Conservation (phyloP, 2,888 invertebrate species). For the Norana najaformis region DNA sequence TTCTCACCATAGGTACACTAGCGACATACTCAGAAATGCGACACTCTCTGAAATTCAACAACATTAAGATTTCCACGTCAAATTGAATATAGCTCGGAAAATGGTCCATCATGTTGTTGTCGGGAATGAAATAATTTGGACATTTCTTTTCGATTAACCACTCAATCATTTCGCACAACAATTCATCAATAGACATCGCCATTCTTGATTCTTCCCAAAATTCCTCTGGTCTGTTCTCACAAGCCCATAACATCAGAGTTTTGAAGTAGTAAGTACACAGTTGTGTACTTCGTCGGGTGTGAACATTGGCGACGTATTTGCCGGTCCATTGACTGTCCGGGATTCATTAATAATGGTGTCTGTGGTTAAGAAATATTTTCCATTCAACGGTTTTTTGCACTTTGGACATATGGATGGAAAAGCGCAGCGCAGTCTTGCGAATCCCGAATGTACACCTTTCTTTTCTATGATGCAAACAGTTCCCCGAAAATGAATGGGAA, state of each 20-base stretch:
- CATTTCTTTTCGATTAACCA: background rate
- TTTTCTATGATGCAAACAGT: background rate
- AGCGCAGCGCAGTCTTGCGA: background rate
- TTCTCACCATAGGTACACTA: background rate
- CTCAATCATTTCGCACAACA: constrained; percentile 5
- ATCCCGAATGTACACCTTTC: background rate
- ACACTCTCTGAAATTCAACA: background rate
- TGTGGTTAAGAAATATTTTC: background rate
- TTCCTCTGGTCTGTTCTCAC: background rate
- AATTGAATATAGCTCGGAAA: background rate
- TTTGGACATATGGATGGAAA: too few relatives aligned
- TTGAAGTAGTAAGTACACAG: background rate
- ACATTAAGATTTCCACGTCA: background rate
- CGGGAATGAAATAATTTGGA: background rate
- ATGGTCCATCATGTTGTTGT: constrained; percentile 1
- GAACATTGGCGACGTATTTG: background rate
- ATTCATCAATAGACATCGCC: background rate
- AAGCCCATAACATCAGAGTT: constrained; percentile 13
- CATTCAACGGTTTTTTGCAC: background rate
- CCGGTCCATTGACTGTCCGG: background rate
- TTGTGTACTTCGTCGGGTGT: background rate
- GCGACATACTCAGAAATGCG: background rate
- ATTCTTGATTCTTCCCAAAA: background rate
- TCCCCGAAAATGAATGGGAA: background rate
- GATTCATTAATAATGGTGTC: background rate